phyloP scores from a whole-genome alignment of 37 sponge, comb jelly and placozoan species.

The Axinella damicornis region DNA sequence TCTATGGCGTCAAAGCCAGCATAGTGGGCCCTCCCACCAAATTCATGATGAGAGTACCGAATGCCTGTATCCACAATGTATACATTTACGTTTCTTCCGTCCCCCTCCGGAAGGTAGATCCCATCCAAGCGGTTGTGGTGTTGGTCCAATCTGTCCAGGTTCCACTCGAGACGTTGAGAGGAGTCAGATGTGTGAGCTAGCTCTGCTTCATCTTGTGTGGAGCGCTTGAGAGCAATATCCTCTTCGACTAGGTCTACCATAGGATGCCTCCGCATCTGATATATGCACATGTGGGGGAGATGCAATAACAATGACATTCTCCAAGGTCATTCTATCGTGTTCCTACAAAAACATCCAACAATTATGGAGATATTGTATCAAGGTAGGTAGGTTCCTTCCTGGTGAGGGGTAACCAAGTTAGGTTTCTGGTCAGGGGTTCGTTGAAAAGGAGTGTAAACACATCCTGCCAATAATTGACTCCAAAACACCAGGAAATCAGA shows the following conservation, averaged over 20 bases:
- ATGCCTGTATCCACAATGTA: slow-evolving; percentile 85
- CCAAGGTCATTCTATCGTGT: too few species aligned
- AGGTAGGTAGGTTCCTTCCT: too few species aligned
- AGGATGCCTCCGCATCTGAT: slow-evolving; percentile 68
- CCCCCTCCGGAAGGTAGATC: slow-evolving; percentile 59
- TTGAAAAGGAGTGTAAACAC: too few species aligned
- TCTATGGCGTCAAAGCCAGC: slow-evolving; percentile 80
- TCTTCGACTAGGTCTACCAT: slow-evolving; percentile 57
- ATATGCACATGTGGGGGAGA: too few species aligned
- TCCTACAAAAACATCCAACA: too few species aligned
- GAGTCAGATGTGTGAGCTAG: not conserved
- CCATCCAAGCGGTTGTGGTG: slow-evolving; percentile 47
- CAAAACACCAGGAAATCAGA: too few species aligned
- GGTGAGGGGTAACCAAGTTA: too few species aligned
- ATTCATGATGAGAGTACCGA: slow-evolving; percentile 65
- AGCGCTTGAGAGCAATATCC: slow-evolving; percentile 55
- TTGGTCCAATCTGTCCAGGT: slow-evolving; percentile 81
- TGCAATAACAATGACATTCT: too few species aligned
- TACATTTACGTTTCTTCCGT: slow-evolving; percentile 56
- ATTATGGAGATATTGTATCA: too few species aligned
- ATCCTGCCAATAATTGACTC: too few species aligned
- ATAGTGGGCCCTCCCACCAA: slow-evolving; percentile 73
- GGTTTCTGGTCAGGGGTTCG: too few species aligned
- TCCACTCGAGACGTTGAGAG: slow-evolving; percentile 52
- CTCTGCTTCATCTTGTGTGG: not conserved